A percentile compares a stretch with the other conserved stretches of the same genome.
phyloP scores from a whole-genome alignment of 2,113 vertebrate species.

The Isichthys henryi region DNA sequence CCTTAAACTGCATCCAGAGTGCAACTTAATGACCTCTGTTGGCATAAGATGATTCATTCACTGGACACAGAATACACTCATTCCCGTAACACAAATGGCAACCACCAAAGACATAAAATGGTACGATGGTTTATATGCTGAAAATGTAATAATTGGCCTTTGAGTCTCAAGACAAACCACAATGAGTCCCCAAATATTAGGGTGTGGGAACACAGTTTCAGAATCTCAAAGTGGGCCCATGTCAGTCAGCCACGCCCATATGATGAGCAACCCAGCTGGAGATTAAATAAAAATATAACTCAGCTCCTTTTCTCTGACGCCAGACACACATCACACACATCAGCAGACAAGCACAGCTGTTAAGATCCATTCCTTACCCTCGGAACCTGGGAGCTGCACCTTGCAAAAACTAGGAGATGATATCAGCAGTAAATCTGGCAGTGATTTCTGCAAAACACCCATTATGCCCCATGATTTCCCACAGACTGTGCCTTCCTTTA shows the following conservation, averaged over 20 bases:
- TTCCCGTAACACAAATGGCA: neutral
- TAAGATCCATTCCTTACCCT: neutral
- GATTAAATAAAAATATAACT: neutral
- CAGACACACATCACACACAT: neutral
- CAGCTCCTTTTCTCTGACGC: neutral
- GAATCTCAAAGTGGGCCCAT: neutral
- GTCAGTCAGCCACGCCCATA: conserved; percentile 6
- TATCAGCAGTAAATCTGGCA: neutral
- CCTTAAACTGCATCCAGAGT: neutral
- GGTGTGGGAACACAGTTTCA: neutral
- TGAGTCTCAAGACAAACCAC: conserved; percentile 1
- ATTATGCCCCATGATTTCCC: neutral
- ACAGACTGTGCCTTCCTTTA: neutral
- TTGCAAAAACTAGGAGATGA: neutral
- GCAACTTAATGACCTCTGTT: neutral
- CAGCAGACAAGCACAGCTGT: neutral
- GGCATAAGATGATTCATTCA: neutral
- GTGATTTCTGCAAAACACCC: neutral
- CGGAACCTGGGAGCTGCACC: neutral
- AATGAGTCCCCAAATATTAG: conserved; percentile 3
- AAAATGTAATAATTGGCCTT: conserved; percentile 12
- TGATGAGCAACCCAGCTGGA: conserved; percentile 5
- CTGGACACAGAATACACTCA: neutral
- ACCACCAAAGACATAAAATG: neutral
- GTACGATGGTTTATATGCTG: neutral